phyloP scores from a whole-genome alignment of 2,888 invertebrate species.

The Gastrophysa polygoni region DNA sequence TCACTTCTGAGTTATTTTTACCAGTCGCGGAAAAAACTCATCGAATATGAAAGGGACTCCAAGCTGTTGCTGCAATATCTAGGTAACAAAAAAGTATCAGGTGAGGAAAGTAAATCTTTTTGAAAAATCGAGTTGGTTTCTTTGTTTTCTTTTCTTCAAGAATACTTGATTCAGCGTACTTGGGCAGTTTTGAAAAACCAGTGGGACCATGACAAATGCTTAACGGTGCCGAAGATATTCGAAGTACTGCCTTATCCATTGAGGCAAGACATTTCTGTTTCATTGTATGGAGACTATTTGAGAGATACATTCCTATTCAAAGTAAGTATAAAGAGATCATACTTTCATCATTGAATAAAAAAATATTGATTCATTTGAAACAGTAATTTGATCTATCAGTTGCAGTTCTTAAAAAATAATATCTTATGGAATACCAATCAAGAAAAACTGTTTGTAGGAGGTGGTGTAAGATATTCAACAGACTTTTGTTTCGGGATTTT shows the following conservation, averaged over 20 bases:
- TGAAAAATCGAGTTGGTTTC: too few species aligned
- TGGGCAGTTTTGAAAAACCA: constrained; percentile 62
- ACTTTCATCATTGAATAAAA: too few species aligned
- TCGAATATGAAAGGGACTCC: constrained; percentile 16
- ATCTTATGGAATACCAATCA: too few species aligned
- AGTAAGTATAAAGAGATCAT: too few species aligned
- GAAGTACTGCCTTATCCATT: constrained; percentile 21
- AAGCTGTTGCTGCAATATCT: constrained; percentile 46
- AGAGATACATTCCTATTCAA: constrained; percentile 61
- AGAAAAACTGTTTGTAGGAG: too few species aligned
- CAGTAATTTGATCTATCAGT: too few species aligned
- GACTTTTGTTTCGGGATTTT: too few species aligned
- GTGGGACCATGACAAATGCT: constrained; percentile 62
- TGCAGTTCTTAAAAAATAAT: too few species aligned
- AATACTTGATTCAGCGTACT: constrained; percentile 58
- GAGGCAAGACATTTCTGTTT: constrained; percentile 56
- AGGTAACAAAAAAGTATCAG: constrained; percentile 61
- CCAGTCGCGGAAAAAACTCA: constrained; percentile 10
- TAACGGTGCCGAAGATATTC: constrained; percentile 46
- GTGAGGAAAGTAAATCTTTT: constrained; percentile 8
- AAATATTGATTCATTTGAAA: too few species aligned
- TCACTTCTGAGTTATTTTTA: constrained; percentile 18
- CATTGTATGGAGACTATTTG: constrained; percentile 61
- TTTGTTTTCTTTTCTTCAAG: constrained; percentile 20
- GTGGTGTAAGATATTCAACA: too few species aligned